phyloP scores from a whole-genome alignment of 1,140 invertebrate genomes.

The Drosophila biarmipes region DNA sequence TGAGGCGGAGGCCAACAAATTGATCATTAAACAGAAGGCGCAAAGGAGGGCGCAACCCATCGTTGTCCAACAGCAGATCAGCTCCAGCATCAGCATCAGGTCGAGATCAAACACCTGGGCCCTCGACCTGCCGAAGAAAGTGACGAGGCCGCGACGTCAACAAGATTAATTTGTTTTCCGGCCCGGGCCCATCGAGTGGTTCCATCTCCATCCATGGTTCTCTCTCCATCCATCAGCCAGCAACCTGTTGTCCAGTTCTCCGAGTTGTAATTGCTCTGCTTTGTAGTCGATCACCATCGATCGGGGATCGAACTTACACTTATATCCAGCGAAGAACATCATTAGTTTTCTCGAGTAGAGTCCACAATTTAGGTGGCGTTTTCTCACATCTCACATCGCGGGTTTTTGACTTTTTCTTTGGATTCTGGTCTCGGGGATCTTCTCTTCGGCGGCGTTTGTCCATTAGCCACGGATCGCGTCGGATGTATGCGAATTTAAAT shows the following conservation, averaged over 20 bases:
- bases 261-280: conserved; percentile 71
- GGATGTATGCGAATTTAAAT: conserved; percentile 82
- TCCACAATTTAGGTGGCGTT: conserved; percentile 69
- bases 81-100: conserved; percentile 48
- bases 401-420: conserved; percentile 8
- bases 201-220: conserved; percentile 25
- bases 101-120: conserved; percentile 78
- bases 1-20: conserved; percentile 76
- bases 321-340: conserved; percentile 50
- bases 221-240: conserved; percentile 25
- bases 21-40: conserved; percentile 83
- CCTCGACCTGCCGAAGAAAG: conserved; percentile 65
- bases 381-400: conserved; percentile 62
- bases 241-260: conserved; percentile 69
- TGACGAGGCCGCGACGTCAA: conserved; percentile 62
- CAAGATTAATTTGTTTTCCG: conserved; percentile 83
- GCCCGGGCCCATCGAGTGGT: conserved; percentile 29
- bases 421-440: conserved; percentile 38
- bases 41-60: conserved; percentile 71
- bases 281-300: conserved; percentile 54
- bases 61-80: conserved; percentile 50
- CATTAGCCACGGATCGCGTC: conserved; percentile 72
- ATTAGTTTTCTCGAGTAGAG: conserved; percentile 47
- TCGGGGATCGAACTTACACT: conserved; percentile 17
- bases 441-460: conserved; percentile 66